Percentiles rank a stretch among this genome's conserved stretches.
Evolutionary conservation across 35 echinoderm and acorn worm genomes (phyloP).

Genomic region (Heliocidaris erythrogramma): DNA sequence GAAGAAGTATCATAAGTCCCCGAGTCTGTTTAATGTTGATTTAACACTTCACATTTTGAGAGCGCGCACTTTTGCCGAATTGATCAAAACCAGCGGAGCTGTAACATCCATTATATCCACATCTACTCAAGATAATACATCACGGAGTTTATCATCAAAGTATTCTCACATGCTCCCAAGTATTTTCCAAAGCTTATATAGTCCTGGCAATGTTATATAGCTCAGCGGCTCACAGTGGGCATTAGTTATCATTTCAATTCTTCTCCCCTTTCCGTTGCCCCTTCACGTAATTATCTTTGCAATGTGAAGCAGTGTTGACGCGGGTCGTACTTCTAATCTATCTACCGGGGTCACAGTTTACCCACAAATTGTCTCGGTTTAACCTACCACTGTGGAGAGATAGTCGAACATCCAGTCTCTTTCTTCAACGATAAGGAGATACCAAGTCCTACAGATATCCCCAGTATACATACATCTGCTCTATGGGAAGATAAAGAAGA

Average conservation of each 20-base stretch:
- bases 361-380: not conserved
- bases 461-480: not conserved
- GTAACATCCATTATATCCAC: not conserved
- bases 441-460: not conserved
- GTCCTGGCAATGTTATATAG: not conserved
- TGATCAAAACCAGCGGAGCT: not conserved
- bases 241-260: not conserved
- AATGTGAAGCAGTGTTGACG: not conserved
- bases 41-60: not conserved
- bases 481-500: not conserved
- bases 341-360: not conserved
- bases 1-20: not conserved
- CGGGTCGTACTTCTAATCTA: not conserved
- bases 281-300: slow-evolving; percentile 17
- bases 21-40: not conserved
- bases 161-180: not conserved
- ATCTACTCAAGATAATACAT: not conserved
- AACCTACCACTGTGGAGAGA: not conserved
- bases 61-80: not conserved
- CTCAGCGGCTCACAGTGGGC: not conserved
- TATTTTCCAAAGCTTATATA: not conserved
- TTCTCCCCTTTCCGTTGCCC: not conserved
- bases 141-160: not conserved
- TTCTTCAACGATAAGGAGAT: not conserved
- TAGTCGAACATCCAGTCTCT: not conserved